These are phyloP conservation scores for Salvelinus alpinus DNA, from an alignment of 2,113 vertebrate species.

Conservation along the genomic window DNA sequence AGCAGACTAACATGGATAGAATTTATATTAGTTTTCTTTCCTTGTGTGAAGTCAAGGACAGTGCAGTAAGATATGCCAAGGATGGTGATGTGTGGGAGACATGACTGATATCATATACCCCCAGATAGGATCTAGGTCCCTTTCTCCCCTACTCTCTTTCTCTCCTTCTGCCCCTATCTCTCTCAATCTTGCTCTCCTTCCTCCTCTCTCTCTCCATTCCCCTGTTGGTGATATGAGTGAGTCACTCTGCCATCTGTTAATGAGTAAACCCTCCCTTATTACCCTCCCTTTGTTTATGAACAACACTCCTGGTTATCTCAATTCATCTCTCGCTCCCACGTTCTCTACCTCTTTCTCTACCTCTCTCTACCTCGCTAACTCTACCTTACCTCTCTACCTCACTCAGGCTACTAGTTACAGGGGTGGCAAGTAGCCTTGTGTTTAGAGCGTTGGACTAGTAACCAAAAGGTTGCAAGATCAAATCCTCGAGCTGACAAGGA, in stretches of 20 bases:
- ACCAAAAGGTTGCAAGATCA: no score
- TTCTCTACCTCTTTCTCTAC: not conserved
- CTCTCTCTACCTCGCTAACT: not conserved
- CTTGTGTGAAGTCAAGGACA: conserved; percentile 13
- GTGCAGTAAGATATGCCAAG: not conserved
- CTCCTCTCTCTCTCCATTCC: not conserved
- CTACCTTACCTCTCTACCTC: conserved; percentile 3
- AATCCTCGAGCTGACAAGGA: no score
- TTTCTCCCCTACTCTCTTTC: not conserved
- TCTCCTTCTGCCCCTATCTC: not conserved
- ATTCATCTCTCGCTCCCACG: conserved; percentile 24
- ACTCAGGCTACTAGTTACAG: no score
- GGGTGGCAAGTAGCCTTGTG: no score
- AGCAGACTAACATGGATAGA: not conserved
- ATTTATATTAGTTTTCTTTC: not conserved
- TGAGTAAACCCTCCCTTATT: conserved; percentile 58
- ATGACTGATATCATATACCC: not conserved
- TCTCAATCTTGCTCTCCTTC: conserved; percentile 10
- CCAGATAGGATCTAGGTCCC: not conserved
- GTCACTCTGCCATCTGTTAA: conserved; percentile 65
- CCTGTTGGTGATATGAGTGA: conserved; percentile 44
- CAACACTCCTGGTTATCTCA: conserved; percentile 36
- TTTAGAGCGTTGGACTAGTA: no score
- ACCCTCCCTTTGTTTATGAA: conserved; percentile 62
- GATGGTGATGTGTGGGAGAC: not conserved